These are phyloP conservation scores for Bubo scandiacus DNA, from an alignment of 2,113 vertebrate genomes.

Conservation along the genomic window DNA sequence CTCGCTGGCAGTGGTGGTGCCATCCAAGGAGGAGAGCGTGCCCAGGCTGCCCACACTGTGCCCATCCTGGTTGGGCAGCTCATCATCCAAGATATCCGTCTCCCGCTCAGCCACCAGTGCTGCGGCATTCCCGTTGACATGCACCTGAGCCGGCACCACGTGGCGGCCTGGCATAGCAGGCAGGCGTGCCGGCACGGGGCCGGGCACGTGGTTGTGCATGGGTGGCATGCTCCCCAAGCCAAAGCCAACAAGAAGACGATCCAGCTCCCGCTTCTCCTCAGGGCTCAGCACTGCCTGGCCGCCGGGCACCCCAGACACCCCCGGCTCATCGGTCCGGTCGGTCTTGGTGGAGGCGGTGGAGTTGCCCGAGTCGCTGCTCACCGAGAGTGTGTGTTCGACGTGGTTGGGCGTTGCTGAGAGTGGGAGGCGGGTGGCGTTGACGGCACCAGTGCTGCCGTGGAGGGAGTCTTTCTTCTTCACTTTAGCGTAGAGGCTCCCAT, in stretches of 20 bases:
- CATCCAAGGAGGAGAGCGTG: conserved; percentile 88
- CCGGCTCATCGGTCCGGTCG: conserved; percentile 89
- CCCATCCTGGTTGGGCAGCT: conserved; percentile 90
- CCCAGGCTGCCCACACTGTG: conserved; percentile 93
- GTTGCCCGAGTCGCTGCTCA: conserved; percentile 97
- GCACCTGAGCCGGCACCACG: conserved; percentile 92
- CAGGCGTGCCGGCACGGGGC: conserved; percentile 55
- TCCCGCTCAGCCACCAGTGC: conserved; percentile 82
- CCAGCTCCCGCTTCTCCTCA: conserved; percentile 91
- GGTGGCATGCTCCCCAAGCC: conserved; percentile 76
- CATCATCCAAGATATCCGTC: conserved; percentile 96
- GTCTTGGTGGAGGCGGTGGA: conserved; percentile 97
- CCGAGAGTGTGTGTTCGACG: conserved; percentile 91
- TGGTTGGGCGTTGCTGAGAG: conserved; percentile 78
- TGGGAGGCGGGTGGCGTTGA: conserved; percentile 78
- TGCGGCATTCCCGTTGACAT: conserved; percentile 83
- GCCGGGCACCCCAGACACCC: conserved; percentile 36
- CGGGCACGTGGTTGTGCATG: conserved; percentile 78
- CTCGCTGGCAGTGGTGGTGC: conserved; percentile 81
- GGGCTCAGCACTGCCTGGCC: conserved; percentile 81
- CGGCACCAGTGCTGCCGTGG: conserved; percentile 75
- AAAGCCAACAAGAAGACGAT: conserved; percentile 91
- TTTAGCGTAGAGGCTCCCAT: conserved; percentile 97
- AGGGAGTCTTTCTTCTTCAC: conserved; percentile 97
- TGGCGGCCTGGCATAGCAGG: conserved; percentile 69